Percentiles rank a stretch among this genome's conserved stretches.
phyloP scores from a whole-genome alignment of 2,888 invertebrate species.

The Platypus cylindrus region DNA sequence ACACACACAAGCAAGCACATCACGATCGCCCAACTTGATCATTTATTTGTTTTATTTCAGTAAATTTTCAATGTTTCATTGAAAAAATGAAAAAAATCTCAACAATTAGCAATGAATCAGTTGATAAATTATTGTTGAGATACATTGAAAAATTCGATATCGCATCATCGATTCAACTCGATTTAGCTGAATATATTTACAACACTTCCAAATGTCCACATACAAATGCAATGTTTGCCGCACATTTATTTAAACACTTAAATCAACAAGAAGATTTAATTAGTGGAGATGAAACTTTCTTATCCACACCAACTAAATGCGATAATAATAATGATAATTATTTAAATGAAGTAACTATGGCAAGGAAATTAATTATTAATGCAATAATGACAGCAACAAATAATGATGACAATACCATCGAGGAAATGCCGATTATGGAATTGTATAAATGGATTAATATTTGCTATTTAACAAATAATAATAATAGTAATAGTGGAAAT shows the following conservation, averaged over 20 bases:
- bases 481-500: conserved; percentile 1
- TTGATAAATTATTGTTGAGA: too few species aligned
- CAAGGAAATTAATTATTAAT: conserved; percentile 10
- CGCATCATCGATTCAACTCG: too few species aligned
- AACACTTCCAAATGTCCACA: too few species aligned
- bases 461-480: conserved; percentile 16
- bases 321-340: conserved; percentile 7
- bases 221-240: too few species aligned
- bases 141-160: too few species aligned
- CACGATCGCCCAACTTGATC: conserved; percentile 6
- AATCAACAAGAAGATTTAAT: too few species aligned
- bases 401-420: too few species aligned
- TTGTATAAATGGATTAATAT: conserved; percentile 19
- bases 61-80: conserved; percentile 5
- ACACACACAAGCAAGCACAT: too few species aligned
- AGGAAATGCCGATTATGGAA: conserved; percentile 16
- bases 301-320: conserved; percentile 2
- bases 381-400: conserved; percentile 6
- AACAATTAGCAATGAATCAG: too few species aligned
- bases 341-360: conserved; percentile 6
- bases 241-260: too few species aligned
- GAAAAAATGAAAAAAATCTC: too few species aligned
- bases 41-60: conserved; percentile 7
- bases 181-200: too few species aligned
- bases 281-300: conserved; percentile 9